phyloP scores from a whole-genome alignment of 2,113 vertebrate genomes.

The Corvus moneduloides region DNA sequence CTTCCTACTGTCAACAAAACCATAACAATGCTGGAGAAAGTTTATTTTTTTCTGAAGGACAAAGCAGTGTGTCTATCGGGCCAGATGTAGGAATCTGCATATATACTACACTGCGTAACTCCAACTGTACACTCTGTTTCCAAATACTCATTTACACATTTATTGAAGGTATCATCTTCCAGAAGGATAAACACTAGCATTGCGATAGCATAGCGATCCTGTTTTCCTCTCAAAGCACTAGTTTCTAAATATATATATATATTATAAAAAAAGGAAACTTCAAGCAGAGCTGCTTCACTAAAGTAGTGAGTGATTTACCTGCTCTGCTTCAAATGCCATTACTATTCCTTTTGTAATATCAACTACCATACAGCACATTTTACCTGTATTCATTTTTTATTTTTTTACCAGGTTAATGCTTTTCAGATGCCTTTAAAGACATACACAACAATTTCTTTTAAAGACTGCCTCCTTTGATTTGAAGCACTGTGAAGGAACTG shows the following conservation, averaged over 20 bases:
- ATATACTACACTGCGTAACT: accelerated
- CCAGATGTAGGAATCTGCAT: neutral
- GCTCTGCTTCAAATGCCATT: neutral
- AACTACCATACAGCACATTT: neutral
- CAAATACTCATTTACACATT: neutral
- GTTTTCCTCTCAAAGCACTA: neutral
- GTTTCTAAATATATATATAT: neutral
- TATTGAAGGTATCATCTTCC: neutral
- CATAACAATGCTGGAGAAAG: neutral
- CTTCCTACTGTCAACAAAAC: neutral
- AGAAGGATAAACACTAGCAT: neutral
- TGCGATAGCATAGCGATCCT: neutral
- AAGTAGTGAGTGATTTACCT: neutral
- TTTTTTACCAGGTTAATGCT: neutral
- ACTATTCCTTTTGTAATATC: neutral
- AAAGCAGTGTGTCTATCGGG: neutral
- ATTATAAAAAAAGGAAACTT: neutral
- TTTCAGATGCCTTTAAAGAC: neutral
- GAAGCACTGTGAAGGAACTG: neutral
- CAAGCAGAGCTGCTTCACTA: neutral
- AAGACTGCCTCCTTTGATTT: neutral
- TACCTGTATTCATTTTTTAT: neutral
- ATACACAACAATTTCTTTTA: neutral
- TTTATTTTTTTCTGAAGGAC: neutral
- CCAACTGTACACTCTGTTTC: neutral